phyloP scores from a whole-genome alignment of 1,140 invertebrate genomes.

The Nebria ingens region DNA sequence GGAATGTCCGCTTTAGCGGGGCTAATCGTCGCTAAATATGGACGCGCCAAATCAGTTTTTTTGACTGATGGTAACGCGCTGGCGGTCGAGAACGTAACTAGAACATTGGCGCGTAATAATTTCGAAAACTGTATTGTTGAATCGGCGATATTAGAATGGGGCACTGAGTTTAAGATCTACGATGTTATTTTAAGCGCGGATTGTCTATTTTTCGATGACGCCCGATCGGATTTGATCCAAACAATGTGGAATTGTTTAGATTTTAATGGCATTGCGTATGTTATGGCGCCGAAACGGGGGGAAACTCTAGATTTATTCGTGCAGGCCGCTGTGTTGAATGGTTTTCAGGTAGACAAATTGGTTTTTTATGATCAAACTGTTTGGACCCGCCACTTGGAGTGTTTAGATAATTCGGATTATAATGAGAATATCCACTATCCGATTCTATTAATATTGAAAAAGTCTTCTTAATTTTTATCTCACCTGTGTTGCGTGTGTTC shows the following conservation, averaged over 20 bases:
- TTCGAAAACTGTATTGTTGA: constrained; percentile 33
- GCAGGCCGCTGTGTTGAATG: constrained; percentile 43
- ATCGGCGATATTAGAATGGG: constrained; percentile 41
- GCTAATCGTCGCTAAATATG: constrained; percentile 60
- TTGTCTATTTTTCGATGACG: constrained; percentile 77
- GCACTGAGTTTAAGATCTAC: constrained; percentile 35
- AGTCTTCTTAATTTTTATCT: too few species aligned
- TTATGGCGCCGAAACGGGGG: constrained; percentile 68
- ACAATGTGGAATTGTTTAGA: constrained; percentile 57
- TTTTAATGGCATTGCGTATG: constrained; percentile 52
- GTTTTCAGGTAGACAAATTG: constrained; percentile 44
- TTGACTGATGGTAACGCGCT: constrained; percentile 71
- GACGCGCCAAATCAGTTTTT: constrained; percentile 43
- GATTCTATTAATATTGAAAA: constrained; percentile 47
- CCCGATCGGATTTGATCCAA: constrained; percentile 55
- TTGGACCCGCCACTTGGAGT: constrained; percentile 53
- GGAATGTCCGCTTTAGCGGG: constrained; percentile 80
- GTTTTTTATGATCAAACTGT: constrained; percentile 51
- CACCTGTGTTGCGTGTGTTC: too few species aligned
- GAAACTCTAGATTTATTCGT: constrained; percentile 61
- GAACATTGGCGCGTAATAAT: constrained; percentile 51
- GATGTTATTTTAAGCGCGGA: constrained; percentile 68
- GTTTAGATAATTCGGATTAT: constrained; percentile 49
- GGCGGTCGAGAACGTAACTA: constrained; percentile 62
- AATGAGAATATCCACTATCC: constrained; percentile 59